phyloP scores from a whole-genome alignment of 1,140 invertebrate species.

The Eriosoma lanigerum region DNA sequence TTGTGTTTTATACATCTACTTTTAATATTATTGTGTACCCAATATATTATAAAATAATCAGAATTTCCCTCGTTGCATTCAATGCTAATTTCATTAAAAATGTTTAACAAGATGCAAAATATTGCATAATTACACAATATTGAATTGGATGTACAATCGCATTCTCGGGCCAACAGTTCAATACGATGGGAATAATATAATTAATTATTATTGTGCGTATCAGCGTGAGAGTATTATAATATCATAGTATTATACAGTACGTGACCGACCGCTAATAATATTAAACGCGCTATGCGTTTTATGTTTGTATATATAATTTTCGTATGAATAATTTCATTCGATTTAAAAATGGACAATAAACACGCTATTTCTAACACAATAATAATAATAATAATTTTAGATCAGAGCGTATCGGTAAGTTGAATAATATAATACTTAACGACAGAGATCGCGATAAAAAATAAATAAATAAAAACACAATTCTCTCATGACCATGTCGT shows the following conservation, averaged over 20 bases:
- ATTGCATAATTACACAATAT: constrained; percentile 13
- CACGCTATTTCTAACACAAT: background rate
- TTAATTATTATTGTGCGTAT: constrained; percentile 13
- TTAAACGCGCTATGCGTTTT: background rate
- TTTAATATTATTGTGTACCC: background rate
- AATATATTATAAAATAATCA: constrained; percentile 12
- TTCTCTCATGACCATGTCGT: background rate
- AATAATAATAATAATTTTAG: constrained; percentile 5
- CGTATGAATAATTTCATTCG: background rate
- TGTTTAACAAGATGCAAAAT: constrained; percentile 19
- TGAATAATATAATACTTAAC: background rate
- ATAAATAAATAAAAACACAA: background rate
- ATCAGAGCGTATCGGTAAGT: background rate
- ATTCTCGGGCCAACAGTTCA: constrained; percentile 25
- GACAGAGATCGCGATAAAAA: background rate
- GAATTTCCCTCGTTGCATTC: background rate
- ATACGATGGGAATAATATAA: background rate
- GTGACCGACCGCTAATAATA: too few relatives aligned
- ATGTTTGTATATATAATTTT: background rate
- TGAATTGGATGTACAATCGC: constrained; percentile 29
- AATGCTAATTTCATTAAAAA: constrained; percentile 38
- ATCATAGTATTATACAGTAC: too few relatives aligned
- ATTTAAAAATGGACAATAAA: constrained; percentile 5
- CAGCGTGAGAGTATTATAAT: background rate
- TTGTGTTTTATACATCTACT: background rate